Evolutionary conservation across 2,797 vertebrate genomes (phyloP), one percentile per base, ranked within the genome.

Genomic region (Periophthalmus magnuspinnatus): DNA sequence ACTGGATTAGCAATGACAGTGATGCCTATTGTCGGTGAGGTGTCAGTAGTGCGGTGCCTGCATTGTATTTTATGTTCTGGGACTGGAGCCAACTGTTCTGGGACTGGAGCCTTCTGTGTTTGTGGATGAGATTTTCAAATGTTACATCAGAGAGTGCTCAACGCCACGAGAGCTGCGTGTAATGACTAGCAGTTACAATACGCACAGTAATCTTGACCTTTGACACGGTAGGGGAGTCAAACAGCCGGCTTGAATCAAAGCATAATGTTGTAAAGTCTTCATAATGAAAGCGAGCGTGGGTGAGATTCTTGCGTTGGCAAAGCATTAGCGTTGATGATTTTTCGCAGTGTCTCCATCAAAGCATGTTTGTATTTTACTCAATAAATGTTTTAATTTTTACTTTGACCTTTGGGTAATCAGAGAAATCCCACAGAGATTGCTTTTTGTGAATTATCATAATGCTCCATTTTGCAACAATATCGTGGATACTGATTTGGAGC

Each of bases 131-230:
- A 24, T 65, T 50, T 65, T 65, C 41, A 33, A 65, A 65, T 52
- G 63, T 65, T 65, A 65, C 63, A 65, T 65, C 63, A 65, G 63
- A 65, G 41, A 48, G 41, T 64, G 28, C 62, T 64, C 41, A 48
- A 64, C 5, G 63, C 45, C 63, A 65, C 47, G 28, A 65, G 63
- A 32, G 63, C 63, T 0, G 24, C 28, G 24, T 28, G 63, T 52
- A 65, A 65, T 65, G 47, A 65, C 63, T 50, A 32, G 33, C 47
- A 21, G 63, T 65, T 65, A 65, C 38, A 65, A 19, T 65, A 32
- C 24, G 16, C 47, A 8, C 47, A 16, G 19, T 65, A 32, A 50
- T 65, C 63, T 65, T 65, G 63, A 65, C 63, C 50, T 50, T 48
- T 65, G 63, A 64, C 61, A 17, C 61, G 2, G 41, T 19, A 19